phyloP scores from a whole-genome alignment of 1,140 invertebrate species.

The Babylonia areolata region DNA sequence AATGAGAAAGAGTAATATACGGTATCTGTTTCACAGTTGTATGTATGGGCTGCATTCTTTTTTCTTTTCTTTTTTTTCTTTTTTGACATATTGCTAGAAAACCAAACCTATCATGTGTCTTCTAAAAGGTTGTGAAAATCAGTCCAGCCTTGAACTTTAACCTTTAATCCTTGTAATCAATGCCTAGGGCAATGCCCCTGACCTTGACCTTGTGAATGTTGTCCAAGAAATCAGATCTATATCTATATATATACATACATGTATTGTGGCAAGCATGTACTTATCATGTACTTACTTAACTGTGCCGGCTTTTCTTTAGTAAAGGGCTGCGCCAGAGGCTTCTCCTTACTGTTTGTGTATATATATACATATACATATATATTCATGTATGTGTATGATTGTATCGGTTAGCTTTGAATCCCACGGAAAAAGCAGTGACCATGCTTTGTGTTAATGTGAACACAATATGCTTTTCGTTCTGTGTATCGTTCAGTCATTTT shows the following conservation, averaged over 20 bases:
- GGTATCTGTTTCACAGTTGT: not conserved
- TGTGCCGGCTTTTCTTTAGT: not conserved
- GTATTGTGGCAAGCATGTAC: constrained; percentile 39
- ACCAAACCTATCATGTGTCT: constrained; percentile 40
- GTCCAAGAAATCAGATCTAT: constrained; percentile 18
- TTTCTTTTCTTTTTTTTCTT: constrained; percentile 11
- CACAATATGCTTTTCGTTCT: not conserved
- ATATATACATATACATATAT: constrained; percentile 1
- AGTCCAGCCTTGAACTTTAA: constrained; percentile 41
- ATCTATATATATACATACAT: constrained; percentile 25
- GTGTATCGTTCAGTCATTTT: not conserved
- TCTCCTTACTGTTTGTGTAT: not conserved
- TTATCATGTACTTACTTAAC: constrained; percentile 33
- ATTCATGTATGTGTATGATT: not conserved
- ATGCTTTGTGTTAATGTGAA: not conserved
- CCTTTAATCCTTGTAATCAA: constrained; percentile 31
- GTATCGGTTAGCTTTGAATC: not conserved
- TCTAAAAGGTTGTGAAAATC: constrained; percentile 40
- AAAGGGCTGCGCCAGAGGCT: not conserved
- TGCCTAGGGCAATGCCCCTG: constrained; percentile 32
- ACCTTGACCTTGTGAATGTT: constrained; percentile 32
- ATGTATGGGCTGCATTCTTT: not conserved
- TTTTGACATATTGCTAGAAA: constrained; percentile 34
- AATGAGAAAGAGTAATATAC: constrained; percentile 1
- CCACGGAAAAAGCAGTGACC: not conserved